Conservation (phyloP, 2,888 invertebrate species). For the Hypselothyrea guttata region DNA sequence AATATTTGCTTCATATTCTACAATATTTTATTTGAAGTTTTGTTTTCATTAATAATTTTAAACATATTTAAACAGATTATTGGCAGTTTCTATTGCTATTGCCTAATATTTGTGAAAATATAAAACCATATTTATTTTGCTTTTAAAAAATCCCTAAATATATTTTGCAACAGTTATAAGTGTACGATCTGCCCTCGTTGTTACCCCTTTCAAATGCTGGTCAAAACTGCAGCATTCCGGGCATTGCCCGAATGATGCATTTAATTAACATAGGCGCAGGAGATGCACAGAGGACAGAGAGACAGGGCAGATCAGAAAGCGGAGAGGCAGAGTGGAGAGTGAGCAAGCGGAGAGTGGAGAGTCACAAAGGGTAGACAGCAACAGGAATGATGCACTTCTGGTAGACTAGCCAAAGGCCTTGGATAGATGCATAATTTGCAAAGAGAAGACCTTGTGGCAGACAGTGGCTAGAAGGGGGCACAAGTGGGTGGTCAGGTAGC, state of each 20-base stretch:
- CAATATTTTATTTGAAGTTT: too few species aligned
- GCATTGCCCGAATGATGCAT: slow-evolving; percentile 50
- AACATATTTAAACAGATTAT: too few species aligned
- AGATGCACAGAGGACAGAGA: slow-evolving; percentile 12
- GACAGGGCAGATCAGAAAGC: too few species aligned
- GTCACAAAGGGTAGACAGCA: neutral
- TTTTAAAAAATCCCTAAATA: too few species aligned
- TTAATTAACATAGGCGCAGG: slow-evolving; percentile 55
- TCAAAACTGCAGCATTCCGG: slow-evolving; percentile 39
- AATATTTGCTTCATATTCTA: too few species aligned
- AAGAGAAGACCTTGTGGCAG: slow-evolving; percentile 34
- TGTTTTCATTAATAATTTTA: too few species aligned
- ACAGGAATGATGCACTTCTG: slow-evolving; percentile 53
- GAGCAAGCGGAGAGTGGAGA: neutral
- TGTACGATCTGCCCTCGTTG: slow-evolving; percentile 1
- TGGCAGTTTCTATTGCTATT: too few species aligned
- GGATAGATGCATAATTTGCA: slow-evolving; percentile 51
- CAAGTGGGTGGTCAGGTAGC: slow-evolving; percentile 30
- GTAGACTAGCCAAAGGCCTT: slow-evolving; percentile 28
- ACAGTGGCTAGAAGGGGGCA: slow-evolving; percentile 2
- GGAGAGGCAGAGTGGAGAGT: neutral
- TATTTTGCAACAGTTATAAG: too few species aligned
- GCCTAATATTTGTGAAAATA: too few species aligned
- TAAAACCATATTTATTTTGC: too few species aligned
- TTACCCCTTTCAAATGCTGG: slow-evolving; percentile 42